Evolutionary conservation across 2,888 invertebrate genomes (phyloP).

Genomic region (Patella ulyssiponensis): DNA sequence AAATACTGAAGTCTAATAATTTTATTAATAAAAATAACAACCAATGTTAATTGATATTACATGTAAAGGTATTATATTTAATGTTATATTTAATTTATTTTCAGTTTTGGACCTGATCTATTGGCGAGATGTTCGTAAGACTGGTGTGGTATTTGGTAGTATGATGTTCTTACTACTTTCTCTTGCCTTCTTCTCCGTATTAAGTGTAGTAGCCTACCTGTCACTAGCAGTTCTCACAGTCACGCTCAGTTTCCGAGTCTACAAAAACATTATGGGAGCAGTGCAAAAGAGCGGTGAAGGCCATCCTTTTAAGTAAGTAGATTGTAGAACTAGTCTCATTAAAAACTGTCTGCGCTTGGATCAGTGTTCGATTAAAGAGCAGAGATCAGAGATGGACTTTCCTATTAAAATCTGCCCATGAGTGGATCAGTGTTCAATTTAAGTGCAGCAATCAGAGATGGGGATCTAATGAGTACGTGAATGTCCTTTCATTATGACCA

Average conservation of each 20-base stretch:
- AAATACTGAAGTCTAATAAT: too few species aligned
- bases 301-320: constrained; percentile 94
- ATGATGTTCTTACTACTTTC: constrained; percentile 91
- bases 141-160: constrained; percentile 92
- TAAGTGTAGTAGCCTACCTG: constrained; percentile 94
- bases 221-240: constrained; percentile 88
- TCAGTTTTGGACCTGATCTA: constrained; percentile 90
- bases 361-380: too few species aligned
- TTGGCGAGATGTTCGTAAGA: constrained; percentile 96
- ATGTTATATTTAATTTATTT: constrained; percentile 33
- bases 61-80: too few species aligned
- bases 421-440: too few species aligned
- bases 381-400: too few species aligned
- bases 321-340: background rate
- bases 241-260: constrained; percentile 94
- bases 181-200: constrained; percentile 94
- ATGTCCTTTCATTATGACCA: too few species aligned
- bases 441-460: too few species aligned
- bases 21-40: too few species aligned
- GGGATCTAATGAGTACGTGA: too few species aligned
- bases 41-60: too few species aligned
- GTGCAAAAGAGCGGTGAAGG: constrained; percentile 95
- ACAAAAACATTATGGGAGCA: constrained; percentile 94
- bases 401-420: too few species aligned
- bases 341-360: too few species aligned